Percentiles rank a stretch among this genome's conserved stretches.
Conservation (phyloP, 1,140 invertebrate species). For the Cydia pomonella region DNA sequence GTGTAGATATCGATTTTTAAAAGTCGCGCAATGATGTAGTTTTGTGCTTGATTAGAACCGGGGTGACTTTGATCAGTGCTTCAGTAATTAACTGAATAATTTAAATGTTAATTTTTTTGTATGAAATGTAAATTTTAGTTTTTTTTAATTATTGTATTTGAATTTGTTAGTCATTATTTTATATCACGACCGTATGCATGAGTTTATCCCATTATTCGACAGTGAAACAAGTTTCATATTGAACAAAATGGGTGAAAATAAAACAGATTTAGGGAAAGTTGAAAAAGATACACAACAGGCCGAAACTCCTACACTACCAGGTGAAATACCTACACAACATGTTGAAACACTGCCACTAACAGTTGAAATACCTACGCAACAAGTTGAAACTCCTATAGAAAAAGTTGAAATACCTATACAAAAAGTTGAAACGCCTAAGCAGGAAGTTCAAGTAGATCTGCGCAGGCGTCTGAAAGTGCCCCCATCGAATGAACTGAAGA, state of each 20-base stretch:
- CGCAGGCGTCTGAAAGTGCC: slow-evolving; percentile 10
- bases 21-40: background rate
- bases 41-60: background rate
- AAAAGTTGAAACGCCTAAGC: background rate
- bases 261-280: background rate
- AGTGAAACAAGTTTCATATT: background rate
- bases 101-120: too few species aligned
- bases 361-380: too few species aligned
- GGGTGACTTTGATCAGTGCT: background rate
- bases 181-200: background rate
- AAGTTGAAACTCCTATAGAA: background rate
- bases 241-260: background rate
- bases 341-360: too few species aligned
- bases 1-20: background rate
- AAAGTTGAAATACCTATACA: background rate
- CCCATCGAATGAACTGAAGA: background rate
- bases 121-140: too few species aligned
- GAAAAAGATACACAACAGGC: background rate
- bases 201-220: background rate
- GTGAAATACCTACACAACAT: background rate
- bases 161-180: too few species aligned
- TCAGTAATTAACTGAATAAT: too few species aligned
- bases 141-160: too few species aligned
- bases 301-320: background rate
- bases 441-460: background rate